phyloP scores from a whole-genome alignment of 1,140 invertebrate genomes.

The Ganaspis sp. region DNA sequence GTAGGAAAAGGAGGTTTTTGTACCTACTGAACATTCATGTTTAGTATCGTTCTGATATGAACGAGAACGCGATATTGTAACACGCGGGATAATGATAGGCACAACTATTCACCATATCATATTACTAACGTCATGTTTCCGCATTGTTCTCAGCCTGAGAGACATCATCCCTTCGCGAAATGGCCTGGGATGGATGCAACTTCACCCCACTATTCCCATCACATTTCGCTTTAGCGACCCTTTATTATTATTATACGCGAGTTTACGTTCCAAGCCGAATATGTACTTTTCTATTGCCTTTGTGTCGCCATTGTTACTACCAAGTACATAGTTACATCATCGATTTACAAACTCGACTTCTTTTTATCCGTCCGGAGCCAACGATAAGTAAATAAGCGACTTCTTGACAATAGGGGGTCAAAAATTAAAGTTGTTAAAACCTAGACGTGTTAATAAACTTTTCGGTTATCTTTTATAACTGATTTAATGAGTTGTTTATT shows the following conservation, averaged over 20 bases:
- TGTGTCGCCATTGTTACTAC: slow-evolving; percentile 50
- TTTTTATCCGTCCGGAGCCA: no score
- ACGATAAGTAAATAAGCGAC: no score
- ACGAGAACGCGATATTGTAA: no score
- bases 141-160: slow-evolving; percentile 49
- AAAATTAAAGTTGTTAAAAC: no score
- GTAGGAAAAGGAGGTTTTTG: no score
- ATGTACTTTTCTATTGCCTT: slow-evolving; percentile 48
- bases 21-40: no score
- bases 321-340: slow-evolving; percentile 42
- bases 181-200: slow-evolving; percentile 39
- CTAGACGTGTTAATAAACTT: no score
- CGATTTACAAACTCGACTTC: slow-evolving; percentile 34
- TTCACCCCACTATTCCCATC: slow-evolving; percentile 43
- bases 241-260: slow-evolving; percentile 50
- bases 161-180: background rate
- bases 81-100: slow-evolving; percentile 47
- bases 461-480: no score
- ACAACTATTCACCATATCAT: slow-evolving; percentile 52
- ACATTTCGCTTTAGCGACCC: slow-evolving; percentile 51
- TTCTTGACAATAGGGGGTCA: no score
- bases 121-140: slow-evolving; percentile 48
- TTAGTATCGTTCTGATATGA: no score
- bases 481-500: no score
- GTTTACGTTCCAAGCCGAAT: slow-evolving; percentile 52